Evolutionary conservation across 2,113 vertebrate species (phyloP).

Genomic region (Anas platyrhynchos): DNA sequence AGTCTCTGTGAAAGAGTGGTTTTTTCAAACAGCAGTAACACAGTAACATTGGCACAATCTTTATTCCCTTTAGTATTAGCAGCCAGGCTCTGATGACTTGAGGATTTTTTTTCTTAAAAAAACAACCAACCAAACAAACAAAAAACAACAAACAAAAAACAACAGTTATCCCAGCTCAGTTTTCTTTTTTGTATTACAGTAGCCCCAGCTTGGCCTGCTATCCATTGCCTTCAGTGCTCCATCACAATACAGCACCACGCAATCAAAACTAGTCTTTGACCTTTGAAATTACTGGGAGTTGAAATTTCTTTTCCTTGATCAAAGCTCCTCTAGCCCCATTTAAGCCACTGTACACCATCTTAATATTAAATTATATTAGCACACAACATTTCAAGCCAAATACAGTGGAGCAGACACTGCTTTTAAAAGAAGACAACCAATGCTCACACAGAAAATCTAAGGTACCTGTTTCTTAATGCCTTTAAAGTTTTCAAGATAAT

Average conservation of each 20-base stretch:
- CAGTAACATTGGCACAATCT: not conserved
- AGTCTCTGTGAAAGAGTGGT: not conserved
- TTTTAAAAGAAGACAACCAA: not conserved
- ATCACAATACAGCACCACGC: not conserved
- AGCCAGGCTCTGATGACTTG: not conserved
- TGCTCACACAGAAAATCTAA: not conserved
- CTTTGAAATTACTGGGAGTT: not conserved
- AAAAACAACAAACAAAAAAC: too few species aligned
- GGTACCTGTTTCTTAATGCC: not conserved
- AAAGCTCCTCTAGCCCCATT: not conserved
- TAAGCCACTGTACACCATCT: not conserved
- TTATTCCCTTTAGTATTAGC: not conserved
- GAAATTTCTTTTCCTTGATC: not conserved
- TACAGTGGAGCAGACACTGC: not conserved
- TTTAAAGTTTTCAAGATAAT: not conserved
- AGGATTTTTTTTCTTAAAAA: too few species aligned
- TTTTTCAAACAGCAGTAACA: not conserved
- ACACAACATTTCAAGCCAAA: not conserved
- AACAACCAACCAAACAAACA: too few species aligned
- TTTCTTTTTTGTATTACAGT: not conserved
- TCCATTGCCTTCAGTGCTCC: not conserved
- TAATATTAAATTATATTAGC: not conserved
- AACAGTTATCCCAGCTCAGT: not conserved
- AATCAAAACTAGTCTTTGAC: not conserved
- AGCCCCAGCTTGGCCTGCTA: not conserved